A percentile compares a stretch with the other conserved stretches of the same genome.
phyloP scores from a whole-genome alignment of 2,113 vertebrate genomes.

The Paradoxurus hermaphroditus region DNA sequence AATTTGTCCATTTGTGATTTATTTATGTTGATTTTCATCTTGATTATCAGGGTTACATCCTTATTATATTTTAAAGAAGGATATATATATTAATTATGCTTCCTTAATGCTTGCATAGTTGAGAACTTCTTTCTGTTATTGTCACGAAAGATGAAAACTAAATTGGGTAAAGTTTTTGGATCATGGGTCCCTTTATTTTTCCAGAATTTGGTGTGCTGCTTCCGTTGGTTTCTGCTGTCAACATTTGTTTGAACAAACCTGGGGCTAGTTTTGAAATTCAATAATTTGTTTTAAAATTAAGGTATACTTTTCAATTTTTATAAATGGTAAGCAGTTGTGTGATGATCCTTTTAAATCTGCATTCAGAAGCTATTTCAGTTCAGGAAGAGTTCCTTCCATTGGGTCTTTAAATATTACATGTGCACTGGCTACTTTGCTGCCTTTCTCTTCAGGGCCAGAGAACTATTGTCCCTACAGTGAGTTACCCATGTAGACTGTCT shows the following conservation, averaged over 20 bases:
- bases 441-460: not conserved
- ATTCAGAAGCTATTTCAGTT: not conserved
- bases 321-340: accelerated
- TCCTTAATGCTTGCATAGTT: not conserved
- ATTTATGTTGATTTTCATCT: slow-evolving; percentile 21
- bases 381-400: not conserved
- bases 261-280: not conserved
- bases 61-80: not conserved
- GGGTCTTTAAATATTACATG: not conserved
- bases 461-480: not conserved
- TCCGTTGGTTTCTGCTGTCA: not conserved
- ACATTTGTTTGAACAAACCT: not conserved
- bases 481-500: not conserved
- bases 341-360: not conserved
- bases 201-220: not conserved
- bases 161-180: not conserved
- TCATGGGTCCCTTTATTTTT: not conserved
- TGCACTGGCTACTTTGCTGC: not conserved
- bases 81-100: not conserved
- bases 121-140: not conserved
- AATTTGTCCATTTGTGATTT: not conserved
- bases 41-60: not conserved
- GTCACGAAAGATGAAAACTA: not conserved
- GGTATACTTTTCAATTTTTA: not conserved
- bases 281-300: not conserved